phyloP scores from a whole-genome alignment of 2,797 vertebrate genomes.

The Mormyrops boulengeri region DNA sequence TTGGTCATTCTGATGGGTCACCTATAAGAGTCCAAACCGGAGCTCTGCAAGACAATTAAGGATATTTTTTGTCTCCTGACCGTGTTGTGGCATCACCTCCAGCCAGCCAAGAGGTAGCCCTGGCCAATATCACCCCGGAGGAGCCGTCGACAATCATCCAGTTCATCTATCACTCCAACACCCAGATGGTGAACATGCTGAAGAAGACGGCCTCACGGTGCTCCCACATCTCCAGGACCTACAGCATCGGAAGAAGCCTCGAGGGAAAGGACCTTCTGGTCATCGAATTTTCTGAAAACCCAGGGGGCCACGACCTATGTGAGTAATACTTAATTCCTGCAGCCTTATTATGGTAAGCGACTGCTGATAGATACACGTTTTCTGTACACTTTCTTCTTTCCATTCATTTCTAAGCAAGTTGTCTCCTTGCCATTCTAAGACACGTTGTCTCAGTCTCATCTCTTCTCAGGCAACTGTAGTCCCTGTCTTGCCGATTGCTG shows the following conservation, averaged over 20 bases:
- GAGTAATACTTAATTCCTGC: constrained; percentile 44
- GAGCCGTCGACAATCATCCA: constrained; percentile 55
- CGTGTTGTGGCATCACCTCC: not conserved
- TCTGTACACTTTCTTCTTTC: not conserved
- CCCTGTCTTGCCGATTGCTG: not conserved
- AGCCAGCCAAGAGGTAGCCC: constrained; percentile 29
- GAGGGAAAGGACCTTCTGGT: constrained; percentile 84
- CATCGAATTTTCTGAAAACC: constrained; percentile 86
- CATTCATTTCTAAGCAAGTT: not conserved
- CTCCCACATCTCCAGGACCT: constrained; percentile 72
- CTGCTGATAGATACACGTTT: not conserved
- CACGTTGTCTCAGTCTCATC: not conserved
- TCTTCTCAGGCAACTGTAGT: not conserved
- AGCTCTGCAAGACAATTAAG: not conserved
- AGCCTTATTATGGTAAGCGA: not conserved
- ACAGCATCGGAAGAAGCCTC: constrained; percentile 84
- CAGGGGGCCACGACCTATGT: constrained; percentile 83
- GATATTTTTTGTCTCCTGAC: not conserved
- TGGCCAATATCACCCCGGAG: constrained; percentile 40
- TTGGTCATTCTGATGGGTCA: not conserved
- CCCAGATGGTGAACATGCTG: constrained; percentile 70
- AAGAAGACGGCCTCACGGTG: constrained; percentile 73
- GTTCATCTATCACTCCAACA: constrained; percentile 74
- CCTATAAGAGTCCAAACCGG: not conserved
- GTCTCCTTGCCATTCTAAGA: not conserved